Evolutionary conservation across 2,888 invertebrate species (phyloP), one percentile per base, ranked within the genome.

Genomic region (Drosophila subsilvestris): DNA sequence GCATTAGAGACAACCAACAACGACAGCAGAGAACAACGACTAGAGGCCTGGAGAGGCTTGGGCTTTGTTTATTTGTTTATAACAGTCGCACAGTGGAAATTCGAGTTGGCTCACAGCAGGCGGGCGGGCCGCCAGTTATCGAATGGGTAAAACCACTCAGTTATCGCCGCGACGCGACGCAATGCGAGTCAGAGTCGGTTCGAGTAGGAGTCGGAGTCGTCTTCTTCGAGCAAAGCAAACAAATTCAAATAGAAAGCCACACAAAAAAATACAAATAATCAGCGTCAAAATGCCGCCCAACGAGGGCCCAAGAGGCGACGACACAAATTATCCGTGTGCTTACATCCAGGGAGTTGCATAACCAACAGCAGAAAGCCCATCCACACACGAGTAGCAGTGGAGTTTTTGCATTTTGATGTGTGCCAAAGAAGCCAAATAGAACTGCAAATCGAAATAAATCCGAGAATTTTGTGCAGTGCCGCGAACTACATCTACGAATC

Each of bases 1-100:
- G 58, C 61, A 70, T 63, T 65, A 79, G 69, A 63, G 59, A 75
- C 77, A 75, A 66, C 63, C 68, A 63, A 49, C 43, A 51, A 49
- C 61, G 42, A 22, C 32, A 47, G 47, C 29, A 44, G 53, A 48
- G 27, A 47, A 44, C 54, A 48, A 29, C 47, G 48, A 42, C 48
- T 22, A 44, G 20, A 27, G 42, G 17, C 5, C 17, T 22, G 48
- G 42, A 37, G 51, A 48, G 53, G 59, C 61, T 37, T 51, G 29
- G 29, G 67, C 51, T 50, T 79, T 79, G 80, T 83, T 86, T 81
- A 76, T 76, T 84, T 84, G 76, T 76, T 81, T 80, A 78, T 76
- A 80, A 76, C 81, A 79, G 72, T 69, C 63, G 74, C 76, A 27
- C 27, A 51, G 56, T 53, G 65, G 70, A 73, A 73, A 73, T 72